These are phyloP conservation scores for Hypothenemus hampei DNA, from an alignment of 1,140 invertebrate genomes.

Conservation along the genomic window DNA sequence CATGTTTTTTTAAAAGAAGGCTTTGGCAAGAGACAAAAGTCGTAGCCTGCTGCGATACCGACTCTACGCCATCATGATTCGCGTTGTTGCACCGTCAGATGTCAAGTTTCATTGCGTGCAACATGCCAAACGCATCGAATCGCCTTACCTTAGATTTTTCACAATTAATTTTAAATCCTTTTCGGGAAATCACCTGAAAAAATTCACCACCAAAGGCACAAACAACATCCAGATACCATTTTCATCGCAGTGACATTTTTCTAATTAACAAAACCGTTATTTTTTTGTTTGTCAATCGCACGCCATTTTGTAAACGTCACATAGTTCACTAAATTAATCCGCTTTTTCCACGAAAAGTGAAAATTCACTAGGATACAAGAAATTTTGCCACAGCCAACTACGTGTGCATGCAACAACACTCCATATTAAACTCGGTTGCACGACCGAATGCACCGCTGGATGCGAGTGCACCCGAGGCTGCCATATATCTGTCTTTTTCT, in stretches of 20 bases:
- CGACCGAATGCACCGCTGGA: conserved; percentile 28
- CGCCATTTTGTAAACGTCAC: conserved; percentile 21
- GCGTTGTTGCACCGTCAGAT: no score
- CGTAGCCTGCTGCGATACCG: no score
- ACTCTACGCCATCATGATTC: no score
- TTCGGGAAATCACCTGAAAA: neutral
- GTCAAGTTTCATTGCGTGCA: no score
- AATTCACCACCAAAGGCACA: conserved; percentile 7
- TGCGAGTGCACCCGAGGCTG: conserved; percentile 27
- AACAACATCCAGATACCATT: conserved; percentile 4
- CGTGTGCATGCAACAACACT: conserved; percentile 1
- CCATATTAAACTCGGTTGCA: conserved; percentile 12
- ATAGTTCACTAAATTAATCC: neutral
- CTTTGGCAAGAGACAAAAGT: no score
- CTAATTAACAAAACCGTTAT: no score
- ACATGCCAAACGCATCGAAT: neutral
- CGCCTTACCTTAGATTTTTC: neutral
- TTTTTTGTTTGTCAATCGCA: conserved; percentile 9
- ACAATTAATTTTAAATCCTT: neutral
- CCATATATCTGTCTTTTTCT: no score
- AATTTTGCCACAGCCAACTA: conserved; percentile 1
- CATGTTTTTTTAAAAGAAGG: no score
- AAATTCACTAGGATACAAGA: no score
- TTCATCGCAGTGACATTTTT: conserved; percentile 4
- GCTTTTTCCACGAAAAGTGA: no score